Percentiles rank a stretch among this genome's conserved stretches.
phyloP scores from a whole-genome alignment of 2,888 invertebrate species.

The Capitulum mitella region DNA sequence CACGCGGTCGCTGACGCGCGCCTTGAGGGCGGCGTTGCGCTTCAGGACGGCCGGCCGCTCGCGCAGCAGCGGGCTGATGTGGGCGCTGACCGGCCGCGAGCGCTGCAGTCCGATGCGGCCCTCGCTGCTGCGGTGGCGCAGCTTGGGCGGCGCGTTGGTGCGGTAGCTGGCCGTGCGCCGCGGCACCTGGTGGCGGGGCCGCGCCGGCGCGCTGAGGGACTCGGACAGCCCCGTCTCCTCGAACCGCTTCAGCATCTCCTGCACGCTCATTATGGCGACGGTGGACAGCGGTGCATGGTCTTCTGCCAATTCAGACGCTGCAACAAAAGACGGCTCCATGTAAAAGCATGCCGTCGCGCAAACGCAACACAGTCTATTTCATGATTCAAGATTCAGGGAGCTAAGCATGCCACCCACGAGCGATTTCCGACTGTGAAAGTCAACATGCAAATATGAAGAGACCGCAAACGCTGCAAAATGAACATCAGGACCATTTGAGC shows the following conservation, averaged over 20 bases:
- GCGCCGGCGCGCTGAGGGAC: too few species aligned
- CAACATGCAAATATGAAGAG: too few species aligned
- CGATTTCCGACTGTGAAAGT: too few species aligned
- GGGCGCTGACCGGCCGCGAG: conserved; percentile 12
- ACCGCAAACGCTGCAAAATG: too few species aligned
- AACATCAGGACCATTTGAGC: too few species aligned
- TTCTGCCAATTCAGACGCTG: neutral
- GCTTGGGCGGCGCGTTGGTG: neutral
- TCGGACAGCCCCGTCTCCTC: neutral
- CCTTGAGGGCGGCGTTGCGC: neutral
- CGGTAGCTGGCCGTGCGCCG: conserved; percentile 16
- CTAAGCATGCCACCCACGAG: too few species aligned
- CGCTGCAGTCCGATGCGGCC: neutral
- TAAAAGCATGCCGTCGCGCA: too few species aligned
- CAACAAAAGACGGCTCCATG: too few species aligned
- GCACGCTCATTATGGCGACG: neutral
- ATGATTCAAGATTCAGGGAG: too few species aligned
- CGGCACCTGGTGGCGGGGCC: neutral
- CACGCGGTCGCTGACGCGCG: conserved; percentile 6
- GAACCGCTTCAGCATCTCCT: neutral
- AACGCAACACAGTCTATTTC: too few species aligned
- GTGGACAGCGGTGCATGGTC: neutral
- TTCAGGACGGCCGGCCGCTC: conserved; percentile 13
- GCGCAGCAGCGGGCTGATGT: conserved; percentile 18
- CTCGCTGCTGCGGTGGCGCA: conserved; percentile 19